These are phyloP conservation scores for Furcula furcula DNA, from an alignment of 2,888 invertebrate species.

Conservation along the genomic window DNA sequence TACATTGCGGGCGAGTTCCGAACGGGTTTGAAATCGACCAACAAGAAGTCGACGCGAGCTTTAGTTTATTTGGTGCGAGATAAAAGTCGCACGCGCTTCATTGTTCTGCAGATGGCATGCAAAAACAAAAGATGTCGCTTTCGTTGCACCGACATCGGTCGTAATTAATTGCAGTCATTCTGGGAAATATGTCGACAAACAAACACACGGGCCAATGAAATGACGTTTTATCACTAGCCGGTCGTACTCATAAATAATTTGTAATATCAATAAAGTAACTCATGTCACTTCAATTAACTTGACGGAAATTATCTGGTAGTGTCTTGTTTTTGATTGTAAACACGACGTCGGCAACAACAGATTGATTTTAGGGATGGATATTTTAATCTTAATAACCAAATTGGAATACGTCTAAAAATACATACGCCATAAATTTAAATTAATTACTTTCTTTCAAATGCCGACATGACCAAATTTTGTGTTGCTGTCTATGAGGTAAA, in stretches of 20 bases:
- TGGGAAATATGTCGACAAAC: conserved; percentile 65
- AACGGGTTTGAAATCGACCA: conserved; percentile 35
- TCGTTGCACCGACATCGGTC: conserved; percentile 48
- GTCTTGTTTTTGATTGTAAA: conserved; percentile 29
- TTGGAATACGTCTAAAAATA: conserved; percentile 8
- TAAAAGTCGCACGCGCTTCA: conserved; percentile 65
- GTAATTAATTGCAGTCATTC: conserved; percentile 75
- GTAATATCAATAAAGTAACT: conserved; percentile 50
- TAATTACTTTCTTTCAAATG: too few species aligned
- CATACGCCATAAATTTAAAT: too few species aligned
- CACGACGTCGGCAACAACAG: conserved; percentile 14
- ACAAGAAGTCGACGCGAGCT: conserved; percentile 54
- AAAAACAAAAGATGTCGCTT: conserved; percentile 63
- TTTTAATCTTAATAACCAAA: conserved; percentile 18
- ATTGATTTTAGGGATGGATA: conserved; percentile 13
- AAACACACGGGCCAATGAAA: conserved; percentile 54
- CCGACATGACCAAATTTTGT: too few species aligned
- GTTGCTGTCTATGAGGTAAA: too few species aligned
- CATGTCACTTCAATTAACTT: conserved; percentile 46
- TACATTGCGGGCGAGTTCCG: conserved; percentile 41
- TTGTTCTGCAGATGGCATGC: conserved; percentile 70
- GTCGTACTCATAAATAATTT: conserved; percentile 57
- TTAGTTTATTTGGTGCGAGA: conserved; percentile 61
- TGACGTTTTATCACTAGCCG: conserved; percentile 64
- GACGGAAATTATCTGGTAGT: conserved; percentile 41